Percentiles rank a stretch among this genome's conserved stretches.
Conservation (phyloP, 2,113 vertebrate species). For the Reinhardtius hippoglossoides region DNA sequence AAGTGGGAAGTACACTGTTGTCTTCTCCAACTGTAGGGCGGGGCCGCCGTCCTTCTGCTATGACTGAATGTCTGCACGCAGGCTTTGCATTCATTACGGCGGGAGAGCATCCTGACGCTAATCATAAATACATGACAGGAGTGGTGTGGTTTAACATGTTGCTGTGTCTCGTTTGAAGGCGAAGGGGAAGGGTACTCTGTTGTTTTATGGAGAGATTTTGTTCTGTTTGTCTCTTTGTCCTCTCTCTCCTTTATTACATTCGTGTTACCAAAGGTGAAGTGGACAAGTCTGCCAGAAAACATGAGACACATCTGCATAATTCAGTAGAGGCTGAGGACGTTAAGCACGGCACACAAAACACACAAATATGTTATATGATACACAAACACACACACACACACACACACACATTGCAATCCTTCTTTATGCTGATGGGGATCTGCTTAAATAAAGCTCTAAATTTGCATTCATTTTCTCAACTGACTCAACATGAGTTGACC, state of each 20-base stretch:
- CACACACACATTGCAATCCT: slow-evolving; percentile 6
- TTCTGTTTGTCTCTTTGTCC: slow-evolving; percentile 46
- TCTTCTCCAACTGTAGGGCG: slow-evolving; percentile 69
- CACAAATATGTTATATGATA: slow-evolving; percentile 30
- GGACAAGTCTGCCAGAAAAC: slow-evolving; percentile 15
- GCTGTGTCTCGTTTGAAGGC: slow-evolving; percentile 46
- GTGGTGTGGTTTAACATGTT: slow-evolving; percentile 52
- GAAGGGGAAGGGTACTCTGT: slow-evolving; percentile 36
- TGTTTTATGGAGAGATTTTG: slow-evolving; percentile 34
- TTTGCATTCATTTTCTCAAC: slow-evolving; percentile 69
- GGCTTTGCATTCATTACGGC: slow-evolving; percentile 63
- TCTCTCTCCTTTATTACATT: slow-evolving; percentile 19
- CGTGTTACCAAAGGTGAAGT: slow-evolving; percentile 17
- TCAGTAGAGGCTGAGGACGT: slow-evolving; percentile 12
- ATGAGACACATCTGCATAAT: slow-evolving; percentile 11
- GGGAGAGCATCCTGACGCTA: slow-evolving; percentile 32
- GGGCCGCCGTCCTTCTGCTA: slow-evolving; percentile 65
- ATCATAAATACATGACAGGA: slow-evolving; percentile 64
- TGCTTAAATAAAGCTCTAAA: slow-evolving; percentile 62
- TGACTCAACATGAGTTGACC: slow-evolving; percentile 63
- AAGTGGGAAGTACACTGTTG: slow-evolving; percentile 61
- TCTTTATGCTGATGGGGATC: slow-evolving; percentile 40
- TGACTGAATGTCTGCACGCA: slow-evolving; percentile 54
- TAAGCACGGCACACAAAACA: slow-evolving; percentile 22
- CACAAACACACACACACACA: slow-evolving; percentile 19